A percentile compares a stretch with the other conserved stretches of the same genome.
Conservation (phyloP, 1,140 invertebrate genomes). For the Plodia interpunctella region DNA sequence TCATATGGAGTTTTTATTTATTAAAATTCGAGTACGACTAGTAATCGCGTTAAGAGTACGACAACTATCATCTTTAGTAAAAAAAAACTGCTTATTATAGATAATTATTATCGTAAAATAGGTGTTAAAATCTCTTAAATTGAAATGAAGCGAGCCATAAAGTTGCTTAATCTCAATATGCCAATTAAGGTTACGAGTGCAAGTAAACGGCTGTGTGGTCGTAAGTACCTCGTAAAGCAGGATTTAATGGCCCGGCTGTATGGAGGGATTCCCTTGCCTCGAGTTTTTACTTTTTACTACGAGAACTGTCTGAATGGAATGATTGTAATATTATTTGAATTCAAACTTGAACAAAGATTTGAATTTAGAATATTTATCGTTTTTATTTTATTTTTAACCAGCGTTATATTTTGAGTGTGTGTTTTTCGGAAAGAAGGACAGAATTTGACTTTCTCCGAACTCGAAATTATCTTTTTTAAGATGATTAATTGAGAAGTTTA, state of each 20-base stretch:
- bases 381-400: too few relatives aligned
- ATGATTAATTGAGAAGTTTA: too few relatives aligned
- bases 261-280: constrained; percentile 35
- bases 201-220: constrained; percentile 34
- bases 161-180: constrained; percentile 59
- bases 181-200: constrained; percentile 64
- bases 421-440: too few relatives aligned
- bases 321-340: neutral
- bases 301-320: neutral
- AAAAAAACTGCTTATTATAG: neutral
- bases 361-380: neutral
- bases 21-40: too few relatives aligned
- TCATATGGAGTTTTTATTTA: too few relatives aligned
- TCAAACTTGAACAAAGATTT: neutral
- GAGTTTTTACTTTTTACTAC: constrained; percentile 14
- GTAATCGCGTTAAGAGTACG: too few relatives aligned
- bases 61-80: too few relatives aligned
- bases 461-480: too few relatives aligned
- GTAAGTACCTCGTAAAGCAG: constrained; percentile 53
- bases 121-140: constrained; percentile 27
- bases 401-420: too few relatives aligned
- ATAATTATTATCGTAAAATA: neutral
- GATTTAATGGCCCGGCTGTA: constrained; percentile 46
- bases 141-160: constrained; percentile 53
- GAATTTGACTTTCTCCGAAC: too few relatives aligned